A percentile compares a stretch with the other conserved stretches of the same genome.
phyloP scores from a whole-genome alignment of 2,113 vertebrate genomes.

The Melanostigma gelatinosum region DNA sequence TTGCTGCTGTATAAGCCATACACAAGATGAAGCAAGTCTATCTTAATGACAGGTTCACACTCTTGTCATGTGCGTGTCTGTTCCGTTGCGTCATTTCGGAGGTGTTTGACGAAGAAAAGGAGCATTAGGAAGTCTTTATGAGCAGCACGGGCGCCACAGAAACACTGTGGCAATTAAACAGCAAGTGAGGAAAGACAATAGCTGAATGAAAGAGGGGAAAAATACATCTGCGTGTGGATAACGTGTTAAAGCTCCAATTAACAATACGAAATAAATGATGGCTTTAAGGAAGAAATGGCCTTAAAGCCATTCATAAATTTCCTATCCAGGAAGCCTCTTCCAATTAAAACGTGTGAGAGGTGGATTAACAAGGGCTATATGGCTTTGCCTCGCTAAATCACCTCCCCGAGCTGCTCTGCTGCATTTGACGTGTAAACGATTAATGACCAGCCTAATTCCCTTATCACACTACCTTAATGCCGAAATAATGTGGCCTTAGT shows the following conservation, averaged over 20 bases:
- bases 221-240: conserved; percentile 74
- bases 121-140: conserved; percentile 19
- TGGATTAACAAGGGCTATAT: conserved; percentile 84
- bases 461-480: conserved; percentile 84
- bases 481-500: conserved; percentile 85
- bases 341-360: conserved; percentile 85
- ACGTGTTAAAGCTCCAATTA: conserved; percentile 80
- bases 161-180: conserved; percentile 64
- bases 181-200: conserved; percentile 67
- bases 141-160: conserved; percentile 38
- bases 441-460: conserved; percentile 85
- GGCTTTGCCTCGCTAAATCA: conserved; percentile 82
- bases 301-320: conserved; percentile 84
- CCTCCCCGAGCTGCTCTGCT: conserved; percentile 82
- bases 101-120: conserved; percentile 26
- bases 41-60: conserved; percentile 47
- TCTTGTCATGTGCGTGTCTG: conserved; percentile 29
- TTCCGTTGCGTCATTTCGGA: conserved; percentile 48
- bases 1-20: conserved; percentile 23
- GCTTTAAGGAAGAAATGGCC: conserved; percentile 80
- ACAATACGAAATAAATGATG: conserved; percentile 81
- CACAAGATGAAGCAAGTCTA: conserved; percentile 26
- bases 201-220: conserved; percentile 66
- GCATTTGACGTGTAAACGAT: conserved; percentile 84
- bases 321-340: conserved; percentile 82